These are phyloP conservation scores for Nothoprocta pentlandii DNA, from an alignment of 2,113 vertebrate species.

Conservation along the genomic window DNA sequence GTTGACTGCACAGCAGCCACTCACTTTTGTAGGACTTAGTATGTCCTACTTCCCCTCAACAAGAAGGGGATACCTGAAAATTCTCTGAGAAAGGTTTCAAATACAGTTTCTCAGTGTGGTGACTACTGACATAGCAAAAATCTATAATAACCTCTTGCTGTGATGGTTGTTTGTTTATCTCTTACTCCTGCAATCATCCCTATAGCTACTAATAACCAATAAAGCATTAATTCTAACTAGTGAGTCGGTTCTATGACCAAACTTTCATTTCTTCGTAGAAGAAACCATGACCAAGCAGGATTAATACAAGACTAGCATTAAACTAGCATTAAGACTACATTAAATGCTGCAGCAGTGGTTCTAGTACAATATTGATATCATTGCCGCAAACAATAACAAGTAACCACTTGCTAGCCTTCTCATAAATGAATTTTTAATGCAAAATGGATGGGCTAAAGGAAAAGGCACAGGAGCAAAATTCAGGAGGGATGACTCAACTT, in stretches of 20 bases:
- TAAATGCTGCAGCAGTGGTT: neutral
- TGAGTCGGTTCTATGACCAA: neutral
- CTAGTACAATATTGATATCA: neutral
- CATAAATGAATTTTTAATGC: neutral
- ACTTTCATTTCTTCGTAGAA: neutral
- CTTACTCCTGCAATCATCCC: neutral
- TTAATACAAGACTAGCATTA: neutral
- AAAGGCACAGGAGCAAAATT: neutral
- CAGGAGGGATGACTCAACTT: slow-evolving; percentile 42
- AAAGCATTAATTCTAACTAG: neutral
- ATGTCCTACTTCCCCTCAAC: neutral
- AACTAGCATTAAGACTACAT: neutral
- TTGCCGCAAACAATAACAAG: neutral
- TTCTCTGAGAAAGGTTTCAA: neutral
- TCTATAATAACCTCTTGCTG: neutral
- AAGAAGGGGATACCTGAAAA: neutral
- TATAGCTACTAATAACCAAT: neutral
- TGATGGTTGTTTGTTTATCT: neutral
- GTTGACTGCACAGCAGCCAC: neutral
- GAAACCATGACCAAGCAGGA: neutral
- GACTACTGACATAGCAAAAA: neutral
- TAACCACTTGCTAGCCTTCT: neutral
- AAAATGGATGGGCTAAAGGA: neutral
- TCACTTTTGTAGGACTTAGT: neutral
- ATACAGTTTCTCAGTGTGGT: neutral